Conservation (phyloP, 1,140 invertebrate species). For the Macrobrachium rosenbergii region DNA sequence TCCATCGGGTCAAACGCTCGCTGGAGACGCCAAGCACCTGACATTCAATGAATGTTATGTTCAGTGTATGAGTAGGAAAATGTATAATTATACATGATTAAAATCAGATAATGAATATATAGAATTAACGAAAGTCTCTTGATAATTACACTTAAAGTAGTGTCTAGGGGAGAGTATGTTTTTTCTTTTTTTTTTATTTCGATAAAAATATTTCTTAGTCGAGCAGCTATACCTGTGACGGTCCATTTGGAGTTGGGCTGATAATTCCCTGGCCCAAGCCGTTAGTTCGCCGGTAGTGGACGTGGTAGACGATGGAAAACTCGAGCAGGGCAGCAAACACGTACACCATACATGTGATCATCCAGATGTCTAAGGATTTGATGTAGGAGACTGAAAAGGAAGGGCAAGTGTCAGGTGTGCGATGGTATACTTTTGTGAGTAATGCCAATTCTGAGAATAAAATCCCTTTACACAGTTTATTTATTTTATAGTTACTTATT, state of each 20-base stretch:
- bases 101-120: too few relatives aligned
- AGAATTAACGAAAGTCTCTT: too few relatives aligned
- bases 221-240: slow-evolving; percentile 7
- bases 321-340: slow-evolving; percentile 68
- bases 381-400: slow-evolving; percentile 71
- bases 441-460: too few relatives aligned
- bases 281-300: slow-evolving; percentile 53
- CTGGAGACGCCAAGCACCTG: slow-evolving; percentile 21
- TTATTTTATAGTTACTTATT: too few relatives aligned
- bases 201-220: too few relatives aligned
- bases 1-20: slow-evolving; percentile 22
- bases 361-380: slow-evolving; percentile 72
- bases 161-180: not conserved
- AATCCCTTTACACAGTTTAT: too few relatives aligned
- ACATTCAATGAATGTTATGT: too few relatives aligned
- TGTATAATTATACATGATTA: too few relatives aligned
- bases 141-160: not conserved
- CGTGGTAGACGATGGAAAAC: slow-evolving; percentile 68
- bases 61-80: too few relatives aligned
- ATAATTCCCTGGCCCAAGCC: not conserved
- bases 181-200: not conserved
- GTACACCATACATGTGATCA: slow-evolving; percentile 68
- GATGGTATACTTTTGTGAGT: not conserved
- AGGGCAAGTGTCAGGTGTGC: not conserved
- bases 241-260: slow-evolving; percentile 1